Conservation (phyloP, 2,888 invertebrate genomes). For the Eubasilissa splendida region DNA sequence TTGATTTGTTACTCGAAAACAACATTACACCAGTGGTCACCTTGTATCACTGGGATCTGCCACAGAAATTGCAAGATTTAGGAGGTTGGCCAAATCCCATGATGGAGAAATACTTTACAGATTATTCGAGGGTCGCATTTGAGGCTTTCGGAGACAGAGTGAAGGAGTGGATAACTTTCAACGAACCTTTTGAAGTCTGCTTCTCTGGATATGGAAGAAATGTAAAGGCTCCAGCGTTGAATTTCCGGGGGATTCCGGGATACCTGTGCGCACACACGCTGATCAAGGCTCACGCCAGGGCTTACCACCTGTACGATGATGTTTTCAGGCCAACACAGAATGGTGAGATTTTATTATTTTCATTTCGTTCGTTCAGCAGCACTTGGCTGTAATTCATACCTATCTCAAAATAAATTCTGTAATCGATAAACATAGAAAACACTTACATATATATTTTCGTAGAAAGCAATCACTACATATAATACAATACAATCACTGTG, state of each 20-base stretch:
- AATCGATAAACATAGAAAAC: background rate
- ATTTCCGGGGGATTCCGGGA: conserved; percentile 55
- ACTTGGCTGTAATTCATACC: background rate
- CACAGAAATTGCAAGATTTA: conserved; percentile 69
- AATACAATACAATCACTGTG: no score
- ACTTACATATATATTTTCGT: no score
- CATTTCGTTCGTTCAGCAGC: background rate
- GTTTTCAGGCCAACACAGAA: conserved; percentile 40
- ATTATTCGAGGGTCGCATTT: conserved; percentile 70
- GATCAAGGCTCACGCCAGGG: conserved; percentile 52
- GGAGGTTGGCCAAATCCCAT: conserved; percentile 74
- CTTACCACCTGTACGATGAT: conserved; percentile 51
- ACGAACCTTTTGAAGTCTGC: conserved; percentile 71
- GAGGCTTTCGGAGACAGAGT: conserved; percentile 71
- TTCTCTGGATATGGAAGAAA: conserved; percentile 62
- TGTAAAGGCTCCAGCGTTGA: conserved; percentile 64
- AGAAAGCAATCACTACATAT: no score
- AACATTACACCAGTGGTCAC: conserved; percentile 76
- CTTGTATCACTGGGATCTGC: conserved; percentile 80
- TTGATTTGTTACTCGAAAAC: conserved; percentile 71
- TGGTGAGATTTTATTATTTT: conserved; percentile 53
- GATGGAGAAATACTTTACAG: conserved; percentile 69
- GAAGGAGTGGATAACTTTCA: conserved; percentile 76
- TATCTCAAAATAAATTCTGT: background rate
- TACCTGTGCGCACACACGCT: conserved; percentile 51